phyloP scores from a whole-genome alignment of 1,140 invertebrate genomes.

The Helicoverpa armigera region DNA sequence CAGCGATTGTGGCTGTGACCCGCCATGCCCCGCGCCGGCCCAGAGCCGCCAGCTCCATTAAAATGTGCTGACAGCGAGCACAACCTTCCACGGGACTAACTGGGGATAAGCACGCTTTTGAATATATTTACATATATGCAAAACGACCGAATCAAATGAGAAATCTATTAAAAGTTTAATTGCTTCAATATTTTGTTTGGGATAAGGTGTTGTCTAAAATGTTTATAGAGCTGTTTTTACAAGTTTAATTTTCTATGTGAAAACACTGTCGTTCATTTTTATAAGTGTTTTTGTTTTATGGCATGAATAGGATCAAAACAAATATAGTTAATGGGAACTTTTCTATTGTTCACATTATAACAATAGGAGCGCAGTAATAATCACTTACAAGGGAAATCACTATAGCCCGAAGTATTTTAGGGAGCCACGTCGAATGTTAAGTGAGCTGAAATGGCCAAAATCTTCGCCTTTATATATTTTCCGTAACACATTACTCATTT shows the following conservation, averaged over 20 bases:
- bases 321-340: constrained; percentile 2
- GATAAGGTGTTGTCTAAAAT: not conserved
- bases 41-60: constrained; percentile 54
- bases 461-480: constrained; percentile 11
- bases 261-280: constrained; percentile 25
- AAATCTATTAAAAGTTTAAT: constrained; percentile 58
- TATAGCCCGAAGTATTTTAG: constrained; percentile 27
- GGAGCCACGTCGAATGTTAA: constrained; percentile 35
- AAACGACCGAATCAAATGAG: constrained; percentile 47
- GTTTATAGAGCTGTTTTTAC: constrained; percentile 1
- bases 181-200: constrained; percentile 40
- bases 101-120: constrained; percentile 52
- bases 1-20: constrained; percentile 13
- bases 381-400: constrained; percentile 42
- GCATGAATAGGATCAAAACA: not conserved
- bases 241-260: not conserved
- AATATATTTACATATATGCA: constrained; percentile 58
- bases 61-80: constrained; percentile 60
- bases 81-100: constrained; percentile 52
- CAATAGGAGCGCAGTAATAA: constrained; percentile 22
- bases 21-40: not conserved
- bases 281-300: constrained; percentile 20
- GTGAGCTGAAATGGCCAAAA: constrained; percentile 21
- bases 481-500: constrained; percentile 20
- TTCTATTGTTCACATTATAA: constrained; percentile 25